Base-by-base conservation (phyloP, 2,113 vertebrate species). In the Chlorocebus sabaeus region DNA sequence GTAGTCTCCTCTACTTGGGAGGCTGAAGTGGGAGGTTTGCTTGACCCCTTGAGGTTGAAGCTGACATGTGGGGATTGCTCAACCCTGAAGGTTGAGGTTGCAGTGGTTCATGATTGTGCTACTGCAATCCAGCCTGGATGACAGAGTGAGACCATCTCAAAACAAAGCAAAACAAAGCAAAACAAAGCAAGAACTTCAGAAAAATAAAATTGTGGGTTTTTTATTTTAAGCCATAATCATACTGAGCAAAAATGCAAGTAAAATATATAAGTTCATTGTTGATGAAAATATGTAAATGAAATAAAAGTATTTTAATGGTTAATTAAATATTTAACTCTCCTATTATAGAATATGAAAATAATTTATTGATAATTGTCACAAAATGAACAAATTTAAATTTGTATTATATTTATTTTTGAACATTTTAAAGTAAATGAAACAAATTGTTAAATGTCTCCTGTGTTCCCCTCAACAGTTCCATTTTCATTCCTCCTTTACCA, bases 161-260 rank as follows among this genome's bases (percentile, higher is more conserved):
- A 64, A 30, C 61, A 64, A 30, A 61, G 59, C 25, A 64, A 14
- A 64, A 30, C 61, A 64, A 30, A 61, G 59, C 25, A 64, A 64
- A 64, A 64, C 59, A 64, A 64, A 14, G 30, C 27, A 32, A 32
- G 61, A 32, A 64, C 61, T 64, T 64, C 27, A 64, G 27, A 64
- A 64, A 64, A 32, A 64, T 64, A 32, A 64, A 64, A 64, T 32
- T 64, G 0, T 2, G 27, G 27, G 12, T 14, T 6, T 32, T 72
- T 78, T 90, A 50, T 95, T 97, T 91, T 82, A 94, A 93, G 73
- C 14, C 64, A 30, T 61, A 78, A 64, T 95, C 18, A 22, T 94
- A 57, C 6, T 89, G 50, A 94, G 20, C 10, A 8, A 48, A 45
- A 88, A 73, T 92, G 8, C 30, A 57, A 61, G 20, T 55, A 76